Percentiles rank a stretch among this genome's conserved stretches.
Evolutionary conservation across 2,797 vertebrate species (phyloP).

Genomic region (Neostethus bicornis): DNA sequence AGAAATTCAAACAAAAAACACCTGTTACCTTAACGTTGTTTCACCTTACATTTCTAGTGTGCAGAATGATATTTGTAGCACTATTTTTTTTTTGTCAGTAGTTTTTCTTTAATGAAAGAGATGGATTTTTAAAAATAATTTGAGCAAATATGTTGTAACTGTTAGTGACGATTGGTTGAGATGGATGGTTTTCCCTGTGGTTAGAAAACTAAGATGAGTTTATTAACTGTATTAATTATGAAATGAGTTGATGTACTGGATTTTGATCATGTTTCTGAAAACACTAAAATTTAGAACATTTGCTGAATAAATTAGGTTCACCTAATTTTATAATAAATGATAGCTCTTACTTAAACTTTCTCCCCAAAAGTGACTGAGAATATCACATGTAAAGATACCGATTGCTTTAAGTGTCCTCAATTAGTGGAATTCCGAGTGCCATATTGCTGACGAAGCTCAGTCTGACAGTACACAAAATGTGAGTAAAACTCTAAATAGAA

Average conservation of each 20-base stretch:
- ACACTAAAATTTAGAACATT: conserved; percentile 60
- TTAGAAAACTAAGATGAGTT: conserved; percentile 50
- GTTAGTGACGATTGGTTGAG: conserved; percentile 20
- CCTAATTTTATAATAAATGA: conserved; percentile 33
- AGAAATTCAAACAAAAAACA: conserved; percentile 55
- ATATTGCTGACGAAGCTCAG: conserved; percentile 73
- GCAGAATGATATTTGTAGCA: conserved; percentile 56
- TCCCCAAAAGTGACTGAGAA: conserved; percentile 48
- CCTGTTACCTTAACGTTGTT: conserved; percentile 63
- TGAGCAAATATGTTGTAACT: conserved; percentile 26
- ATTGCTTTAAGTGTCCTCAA: conserved; percentile 68
- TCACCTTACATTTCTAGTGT: conserved; percentile 39
- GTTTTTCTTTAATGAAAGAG: conserved; percentile 35
- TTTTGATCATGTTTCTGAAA: conserved; percentile 43
- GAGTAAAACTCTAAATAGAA: conserved; percentile 70
- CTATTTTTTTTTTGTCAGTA: conserved; percentile 49
- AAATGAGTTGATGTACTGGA: conserved; percentile 47
- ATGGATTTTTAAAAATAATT: conserved; percentile 46
- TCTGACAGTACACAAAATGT: conserved; percentile 81
- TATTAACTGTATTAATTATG: conserved; percentile 48
- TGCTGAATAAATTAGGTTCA: conserved; percentile 70
- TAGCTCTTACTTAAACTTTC: conserved; percentile 57
- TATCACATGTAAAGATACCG: conserved; percentile 57
- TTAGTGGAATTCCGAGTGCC: conserved; percentile 72
- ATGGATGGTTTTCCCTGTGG: conserved; percentile 30